Percentiles rank a stretch among this genome's conserved stretches.
These are phyloP conservation scores for Holacanthella duospinosa DNA, from an alignment of 2,888 invertebrate genomes.

Conservation along the genomic window DNA sequence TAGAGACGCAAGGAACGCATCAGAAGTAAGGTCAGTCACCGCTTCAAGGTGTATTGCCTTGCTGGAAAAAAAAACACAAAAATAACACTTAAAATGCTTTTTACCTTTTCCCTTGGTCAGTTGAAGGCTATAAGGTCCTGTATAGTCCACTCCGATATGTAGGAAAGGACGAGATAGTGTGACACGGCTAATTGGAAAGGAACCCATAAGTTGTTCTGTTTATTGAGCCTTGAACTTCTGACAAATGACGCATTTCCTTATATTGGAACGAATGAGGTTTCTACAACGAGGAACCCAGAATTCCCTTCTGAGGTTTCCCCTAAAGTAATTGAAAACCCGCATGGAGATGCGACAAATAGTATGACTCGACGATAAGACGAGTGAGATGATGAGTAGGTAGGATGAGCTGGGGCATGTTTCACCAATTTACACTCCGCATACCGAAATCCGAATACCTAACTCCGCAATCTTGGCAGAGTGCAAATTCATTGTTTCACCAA, in stretches of 20 bases:
- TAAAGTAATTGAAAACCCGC: conserved; percentile 12
- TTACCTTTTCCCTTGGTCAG: conserved; percentile 22
- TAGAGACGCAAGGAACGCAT: conserved; percentile 6
- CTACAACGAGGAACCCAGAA: conserved; percentile 11
- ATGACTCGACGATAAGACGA: conserved; percentile 11
- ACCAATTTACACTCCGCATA: too few species aligned
- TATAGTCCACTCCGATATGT: conserved; percentile 25
- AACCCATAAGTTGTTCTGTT: conserved; percentile 36
- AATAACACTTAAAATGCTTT: conserved; percentile 31
- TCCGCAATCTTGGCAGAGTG: too few species aligned
- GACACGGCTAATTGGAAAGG: conserved; percentile 35
- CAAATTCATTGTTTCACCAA: too few species aligned
- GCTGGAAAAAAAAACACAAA: conserved; percentile 37
- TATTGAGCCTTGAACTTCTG: conserved; percentile 2
- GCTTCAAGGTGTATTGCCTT: conserved; percentile 37
- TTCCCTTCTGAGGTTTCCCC: background rate
- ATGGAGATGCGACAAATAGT: conserved; percentile 13
- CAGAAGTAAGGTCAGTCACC: conserved; percentile 10
- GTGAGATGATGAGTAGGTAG: conserved; percentile 15
- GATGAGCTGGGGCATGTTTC: conserved; percentile 20
- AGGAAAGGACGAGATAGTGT: conserved; percentile 33
- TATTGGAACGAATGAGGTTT: background rate
- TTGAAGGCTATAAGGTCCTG: conserved; percentile 20
- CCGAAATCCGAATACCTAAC: too few species aligned
- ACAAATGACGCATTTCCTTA: conserved; percentile 23